Base-by-base conservation (phyloP, 2,113 vertebrate species). In the Macrotus californicus region DNA sequence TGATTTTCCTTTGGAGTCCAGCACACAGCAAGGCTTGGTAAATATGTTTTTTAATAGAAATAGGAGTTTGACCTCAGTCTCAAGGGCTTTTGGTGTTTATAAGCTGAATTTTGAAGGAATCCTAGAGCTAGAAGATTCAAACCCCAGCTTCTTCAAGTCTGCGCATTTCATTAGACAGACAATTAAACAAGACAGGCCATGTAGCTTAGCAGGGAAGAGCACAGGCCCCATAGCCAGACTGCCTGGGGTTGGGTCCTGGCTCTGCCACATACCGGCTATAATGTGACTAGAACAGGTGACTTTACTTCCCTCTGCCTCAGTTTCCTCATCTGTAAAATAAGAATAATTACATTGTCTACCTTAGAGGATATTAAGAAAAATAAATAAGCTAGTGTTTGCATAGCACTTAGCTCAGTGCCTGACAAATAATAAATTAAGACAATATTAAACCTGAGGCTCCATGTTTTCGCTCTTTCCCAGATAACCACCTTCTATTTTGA, bases 101-200 rank as follows among this genome's bases (percentile, higher is more conserved):
- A 36, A 79, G 14, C 26, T 88, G 80, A 67, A 43, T 85, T 87
- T 85, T 85, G 11, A 89, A 87, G 76, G 36, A 92, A 84, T 24
- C 26, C 19, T 56, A 80, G 34, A n/a, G 79, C 61, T 54, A 64
- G 41, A 79, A 48, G 43, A 48, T 39, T 83, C 22, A 39, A 77
- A 48, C 3, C 9, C 26, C 69, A 80, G 75, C 10, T 73, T 76
- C 34, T 26, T 87, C 43, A 54, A 31, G 29, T 89, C 54, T 84
- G 26, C 31, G 14, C 39, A 6, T 76, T 72, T 77, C 31, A 92
- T 48, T 34, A 61, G 93, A 34, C 39, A 61, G 93, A 34, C 39
- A 36, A 61, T 31, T 43, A n/a, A 70, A 91, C 9, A 41, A 73
- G 15, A 2, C 16, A 36, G 24, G 5, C 16, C 26, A 41, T 1